Evolutionary conservation across 2,888 invertebrate genomes (phyloP).

Genomic region (Microplitis deprimator): DNA sequence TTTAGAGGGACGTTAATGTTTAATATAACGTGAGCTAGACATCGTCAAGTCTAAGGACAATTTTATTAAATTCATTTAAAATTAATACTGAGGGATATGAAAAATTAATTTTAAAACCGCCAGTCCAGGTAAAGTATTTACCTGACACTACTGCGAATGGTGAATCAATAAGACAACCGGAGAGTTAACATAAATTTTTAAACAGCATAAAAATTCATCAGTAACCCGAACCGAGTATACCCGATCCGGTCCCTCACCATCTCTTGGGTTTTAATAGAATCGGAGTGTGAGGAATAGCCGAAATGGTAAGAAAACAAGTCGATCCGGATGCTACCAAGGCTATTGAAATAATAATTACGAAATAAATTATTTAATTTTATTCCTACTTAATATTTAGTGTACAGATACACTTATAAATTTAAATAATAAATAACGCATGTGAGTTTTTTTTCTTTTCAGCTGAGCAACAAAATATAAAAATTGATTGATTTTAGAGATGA

Average conservation of each 20-base stretch:
- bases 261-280: background rate
- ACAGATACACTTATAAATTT: no score
- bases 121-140: background rate
- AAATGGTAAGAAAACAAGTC: background rate
- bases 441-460: no score
- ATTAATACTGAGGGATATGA: background rate
- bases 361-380: background rate
- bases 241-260: background rate
- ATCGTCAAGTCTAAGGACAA: background rate
- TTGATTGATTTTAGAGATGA: no score
- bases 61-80: background rate
- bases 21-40: background rate
- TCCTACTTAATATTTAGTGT: background rate
- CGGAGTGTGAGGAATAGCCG: background rate
- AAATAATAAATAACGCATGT: no score
- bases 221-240: background rate
- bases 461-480: no score
- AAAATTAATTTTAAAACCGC: background rate
- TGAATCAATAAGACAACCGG: background rate
- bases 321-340: background rate
- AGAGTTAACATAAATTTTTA: background rate
- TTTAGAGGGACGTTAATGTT: background rate
- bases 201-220: background rate
- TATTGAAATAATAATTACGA: background rate
- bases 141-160: background rate